phyloP scores from a whole-genome alignment of 2,113 vertebrate species.

The Stictonetta naevosa region DNA sequence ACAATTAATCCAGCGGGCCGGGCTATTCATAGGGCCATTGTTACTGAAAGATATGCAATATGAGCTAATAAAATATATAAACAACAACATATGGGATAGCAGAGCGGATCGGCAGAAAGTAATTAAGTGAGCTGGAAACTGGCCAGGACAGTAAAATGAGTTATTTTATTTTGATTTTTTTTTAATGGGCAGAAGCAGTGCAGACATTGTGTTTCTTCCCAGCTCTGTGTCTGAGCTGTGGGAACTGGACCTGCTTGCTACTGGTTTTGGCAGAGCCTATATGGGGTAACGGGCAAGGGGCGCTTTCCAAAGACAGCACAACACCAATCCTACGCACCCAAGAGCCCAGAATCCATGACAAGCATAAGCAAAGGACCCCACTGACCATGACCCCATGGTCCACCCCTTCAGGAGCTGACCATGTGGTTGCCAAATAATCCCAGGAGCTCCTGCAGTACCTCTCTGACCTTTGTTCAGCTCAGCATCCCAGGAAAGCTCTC shows the following conservation, averaged over 20 bases:
- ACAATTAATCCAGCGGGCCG: not conserved
- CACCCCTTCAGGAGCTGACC: not conserved
- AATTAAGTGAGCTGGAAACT: constrained; percentile 41
- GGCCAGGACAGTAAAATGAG: constrained; percentile 18
- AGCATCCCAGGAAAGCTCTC: not conserved
- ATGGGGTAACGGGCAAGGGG: not conserved
- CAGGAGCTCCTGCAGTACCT: not conserved
- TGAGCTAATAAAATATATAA: constrained; percentile 43
- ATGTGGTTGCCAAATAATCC: not conserved
- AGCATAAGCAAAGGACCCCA: not conserved
- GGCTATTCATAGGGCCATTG: not conserved
- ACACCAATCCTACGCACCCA: not conserved
- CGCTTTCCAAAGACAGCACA: not conserved
- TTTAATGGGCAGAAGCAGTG: not conserved
- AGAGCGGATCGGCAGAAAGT: not conserved
- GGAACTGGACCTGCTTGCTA: too few species aligned
- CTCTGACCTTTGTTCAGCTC: not conserved
- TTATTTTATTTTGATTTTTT: not conserved
- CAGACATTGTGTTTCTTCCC: not conserved
- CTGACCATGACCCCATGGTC: rapidly evolving
- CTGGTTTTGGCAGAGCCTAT: too few species aligned
- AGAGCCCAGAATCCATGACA: not conserved
- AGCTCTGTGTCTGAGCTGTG: rapidly evolving
- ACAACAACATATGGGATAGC: constrained; percentile 46
- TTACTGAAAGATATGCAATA: constrained; percentile 12